These are phyloP conservation scores for Antrozous pallidus DNA, from an alignment of 2,797 vertebrate species.

Conservation along the genomic window DNA sequence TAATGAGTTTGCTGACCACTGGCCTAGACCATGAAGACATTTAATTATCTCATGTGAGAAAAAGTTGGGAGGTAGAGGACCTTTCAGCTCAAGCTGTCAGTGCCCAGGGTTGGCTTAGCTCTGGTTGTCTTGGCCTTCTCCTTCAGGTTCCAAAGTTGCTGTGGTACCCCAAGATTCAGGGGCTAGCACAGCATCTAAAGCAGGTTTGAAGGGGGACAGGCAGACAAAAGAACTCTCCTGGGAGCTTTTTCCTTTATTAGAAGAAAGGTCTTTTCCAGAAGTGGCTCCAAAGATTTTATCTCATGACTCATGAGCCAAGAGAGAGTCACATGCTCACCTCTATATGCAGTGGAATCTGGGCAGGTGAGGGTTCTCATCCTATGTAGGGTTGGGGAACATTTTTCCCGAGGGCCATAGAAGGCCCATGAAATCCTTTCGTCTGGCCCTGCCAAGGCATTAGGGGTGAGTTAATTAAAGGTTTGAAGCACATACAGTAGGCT, in stretches of 20 bases:
- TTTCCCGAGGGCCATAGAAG: too few relatives aligned
- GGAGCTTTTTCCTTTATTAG: neutral
- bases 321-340: neutral
- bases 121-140: neutral
- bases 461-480: too few relatives aligned
- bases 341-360: neutral
- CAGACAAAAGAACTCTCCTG: neutral
- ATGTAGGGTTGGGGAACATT: too few relatives aligned
- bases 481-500: too few relatives aligned
- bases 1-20: too few relatives aligned
- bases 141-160: neutral
- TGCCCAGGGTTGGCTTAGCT: neutral
- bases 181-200: neutral
- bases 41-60: neutral
- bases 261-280: neutral
- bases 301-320: neutral
- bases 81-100: neutral
- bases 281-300: neutral
- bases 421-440: too few relatives aligned
- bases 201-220: neutral
- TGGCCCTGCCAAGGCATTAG: too few relatives aligned
- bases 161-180: neutral
- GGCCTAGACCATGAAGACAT: neutral
- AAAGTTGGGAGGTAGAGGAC: neutral
- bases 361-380: neutral